Evolutionary conservation across 1,140 invertebrate genomes (phyloP), one percentile per base, ranked within the genome.

Genomic region (Himalopsyche phryganea): DNA sequence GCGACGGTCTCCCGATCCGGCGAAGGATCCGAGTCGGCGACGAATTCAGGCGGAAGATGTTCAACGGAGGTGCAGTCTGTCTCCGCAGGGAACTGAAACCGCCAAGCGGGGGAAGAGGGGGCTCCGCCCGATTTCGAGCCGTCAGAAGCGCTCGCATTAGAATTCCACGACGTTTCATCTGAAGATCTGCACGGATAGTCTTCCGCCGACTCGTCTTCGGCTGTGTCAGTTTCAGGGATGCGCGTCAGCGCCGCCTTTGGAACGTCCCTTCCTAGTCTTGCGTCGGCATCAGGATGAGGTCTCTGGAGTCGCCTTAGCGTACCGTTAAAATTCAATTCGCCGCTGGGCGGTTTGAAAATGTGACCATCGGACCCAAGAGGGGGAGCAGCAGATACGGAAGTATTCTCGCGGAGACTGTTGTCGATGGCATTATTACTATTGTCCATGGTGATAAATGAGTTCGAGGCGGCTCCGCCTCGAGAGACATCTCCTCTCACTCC

Each of bases 341-440:
- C 75, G 11, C 71, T 76, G 4, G 76, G 76, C 13, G 76, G 63
- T 59, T 78, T 78, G 40, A 78, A 78, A 5, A 76, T 67, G 17
- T 64, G 62, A 10, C 51, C 51, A 14, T 48, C 42, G 1, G 46
- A 17, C 44, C 50, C 23, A 46, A 54, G 71, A 36, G 72, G 69
- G 2, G 65, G 60, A 36, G 60, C 63, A 57, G 67, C 66, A n/a
- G 69, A 67, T 49, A 70, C 65, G 5, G 69, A 71, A 47, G 71
- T 69, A 61, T 69, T 32, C 6, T 14, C 28, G 17, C 48, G 50
- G 2, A 61, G 45, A 50, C 58, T 62, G 20, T 63, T 76, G 51
- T 78, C 76, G 3, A 74, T 73, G 9, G 76, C 76, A 66, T 78
- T 78, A 51, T 75, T 78, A 51, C 76, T 78, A 50, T 78, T 78